phyloP scores from a whole-genome alignment of 2,113 vertebrate species.

The Globicephala melas region DNA sequence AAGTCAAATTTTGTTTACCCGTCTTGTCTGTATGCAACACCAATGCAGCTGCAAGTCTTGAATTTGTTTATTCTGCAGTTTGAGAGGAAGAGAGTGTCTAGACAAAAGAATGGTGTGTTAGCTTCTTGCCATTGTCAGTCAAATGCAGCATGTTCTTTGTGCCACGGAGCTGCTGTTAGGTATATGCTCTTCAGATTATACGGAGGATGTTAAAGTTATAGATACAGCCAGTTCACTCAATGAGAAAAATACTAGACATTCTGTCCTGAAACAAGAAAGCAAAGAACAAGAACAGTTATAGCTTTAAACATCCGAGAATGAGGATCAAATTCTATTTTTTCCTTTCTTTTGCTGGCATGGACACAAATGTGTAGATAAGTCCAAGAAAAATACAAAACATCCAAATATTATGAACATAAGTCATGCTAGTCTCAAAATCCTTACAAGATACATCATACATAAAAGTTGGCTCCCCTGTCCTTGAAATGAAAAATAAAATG shows the following conservation, averaged over 20 bases:
- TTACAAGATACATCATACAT: constrained; percentile 51
- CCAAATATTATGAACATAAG: constrained; percentile 77
- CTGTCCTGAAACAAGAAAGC: neutral
- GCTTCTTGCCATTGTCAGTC: neutral
- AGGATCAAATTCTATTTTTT: constrained; percentile 19
- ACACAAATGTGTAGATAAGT: constrained; percentile 54
- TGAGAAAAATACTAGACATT: neutral
- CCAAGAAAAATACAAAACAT: constrained; percentile 77
- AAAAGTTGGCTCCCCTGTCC: constrained; percentile 48
- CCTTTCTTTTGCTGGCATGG: constrained; percentile 62
- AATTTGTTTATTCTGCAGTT: constrained; percentile 53
- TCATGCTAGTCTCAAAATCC: constrained; percentile 69
- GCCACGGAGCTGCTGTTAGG: neutral
- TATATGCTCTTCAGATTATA: neutral
- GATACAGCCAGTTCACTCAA: rapidly evolving
- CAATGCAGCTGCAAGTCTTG: constrained; percentile 44
- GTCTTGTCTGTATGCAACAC: neutral
- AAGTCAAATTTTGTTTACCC: constrained; percentile 31
- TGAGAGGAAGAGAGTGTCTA: constrained; percentile 56
- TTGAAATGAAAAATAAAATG: constrained; percentile 61
- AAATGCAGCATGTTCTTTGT: neutral
- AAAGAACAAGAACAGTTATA: constrained; percentile 10
- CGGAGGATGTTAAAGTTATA: neutral
- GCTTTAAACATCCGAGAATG: constrained; percentile 61
- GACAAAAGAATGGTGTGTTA: constrained; percentile 40